Evolutionary conservation across 2,888 invertebrate species (phyloP).

Genomic region (Sarcophaga carnaria): DNA sequence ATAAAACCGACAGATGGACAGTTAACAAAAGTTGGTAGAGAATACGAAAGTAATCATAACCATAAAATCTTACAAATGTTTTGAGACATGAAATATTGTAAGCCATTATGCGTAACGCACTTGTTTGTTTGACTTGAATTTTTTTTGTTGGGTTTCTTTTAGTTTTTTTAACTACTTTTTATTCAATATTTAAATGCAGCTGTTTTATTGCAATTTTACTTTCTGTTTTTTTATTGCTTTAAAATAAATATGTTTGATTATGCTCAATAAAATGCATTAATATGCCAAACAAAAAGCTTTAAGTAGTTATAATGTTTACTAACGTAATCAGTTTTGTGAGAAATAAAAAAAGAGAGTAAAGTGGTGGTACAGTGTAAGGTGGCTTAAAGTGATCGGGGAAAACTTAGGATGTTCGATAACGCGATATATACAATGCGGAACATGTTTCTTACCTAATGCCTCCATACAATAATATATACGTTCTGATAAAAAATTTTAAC

Average conservation of each 20-base stretch:
- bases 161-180: not conserved
- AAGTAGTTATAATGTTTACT: constrained; percentile 43
- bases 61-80: constrained; percentile 54
- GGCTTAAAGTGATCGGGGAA: not conserved
- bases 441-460: too few relatives aligned
- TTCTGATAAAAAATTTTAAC: too few relatives aligned
- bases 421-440: too few relatives aligned
- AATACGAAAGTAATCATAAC: constrained; percentile 10
- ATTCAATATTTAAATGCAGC: constrained; percentile 12
- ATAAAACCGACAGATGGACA: constrained; percentile 7
- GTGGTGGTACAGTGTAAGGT: constrained; percentile 19
- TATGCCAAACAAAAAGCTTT: constrained; percentile 45
- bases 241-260: constrained; percentile 29
- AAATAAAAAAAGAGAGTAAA: constrained; percentile 2
- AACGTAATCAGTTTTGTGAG: constrained; percentile 37
- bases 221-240: constrained; percentile 5
- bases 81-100: constrained; percentile 31
- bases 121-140: constrained; percentile 43
- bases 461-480: too few relatives aligned
- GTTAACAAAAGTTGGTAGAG: not conserved
- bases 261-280: constrained; percentile 61
- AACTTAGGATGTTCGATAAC: too few relatives aligned
- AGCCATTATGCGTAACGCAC: constrained; percentile 61
- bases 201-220: constrained; percentile 23
- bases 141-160: not conserved